phyloP scores from a whole-genome alignment of 2,797 vertebrate genomes.

The Thripadectes ignobilis region DNA sequence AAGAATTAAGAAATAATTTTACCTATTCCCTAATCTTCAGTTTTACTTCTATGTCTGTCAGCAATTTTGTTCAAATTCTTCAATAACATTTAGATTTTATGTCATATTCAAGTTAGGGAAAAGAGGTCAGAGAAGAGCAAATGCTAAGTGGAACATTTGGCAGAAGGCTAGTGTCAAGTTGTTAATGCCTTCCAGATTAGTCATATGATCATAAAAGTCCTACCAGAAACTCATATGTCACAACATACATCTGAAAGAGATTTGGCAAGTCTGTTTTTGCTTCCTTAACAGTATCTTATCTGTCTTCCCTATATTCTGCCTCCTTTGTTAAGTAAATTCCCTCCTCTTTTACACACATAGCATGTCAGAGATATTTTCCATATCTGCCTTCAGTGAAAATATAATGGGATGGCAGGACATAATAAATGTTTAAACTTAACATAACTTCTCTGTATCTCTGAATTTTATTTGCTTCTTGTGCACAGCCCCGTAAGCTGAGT shows the following conservation, averaged over 20 bases:
- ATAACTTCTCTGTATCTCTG: not conserved
- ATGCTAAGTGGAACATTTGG: not conserved
- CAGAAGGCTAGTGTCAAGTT: not conserved
- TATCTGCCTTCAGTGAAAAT: not conserved
- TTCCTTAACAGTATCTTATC: not conserved
- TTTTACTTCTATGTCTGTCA: not conserved
- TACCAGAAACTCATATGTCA: not conserved
- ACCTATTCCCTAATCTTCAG: not conserved
- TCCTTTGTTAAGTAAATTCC: not conserved
- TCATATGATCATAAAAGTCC: conserved; percentile 13
- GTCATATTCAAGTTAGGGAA: not conserved
- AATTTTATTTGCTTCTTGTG: not conserved
- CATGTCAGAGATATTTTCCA: not conserved
- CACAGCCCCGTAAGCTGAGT: not conserved
- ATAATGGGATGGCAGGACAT: not conserved
- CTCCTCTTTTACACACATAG: not conserved
- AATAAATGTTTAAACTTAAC: not conserved
- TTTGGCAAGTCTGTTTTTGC: not conserved
- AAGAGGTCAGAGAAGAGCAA: not conserved
- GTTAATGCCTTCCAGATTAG: conserved; percentile 27
- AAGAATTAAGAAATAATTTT: not conserved
- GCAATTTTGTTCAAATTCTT: not conserved
- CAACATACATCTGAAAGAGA: not conserved
- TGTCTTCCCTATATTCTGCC: not conserved
- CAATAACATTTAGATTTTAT: not conserved